A percentile compares a stretch with the other conserved stretches of the same genome.
These are phyloP conservation scores for Acanthopagrus latus DNA, from an alignment of 2,797 vertebrate species.

Conservation along the genomic window DNA sequence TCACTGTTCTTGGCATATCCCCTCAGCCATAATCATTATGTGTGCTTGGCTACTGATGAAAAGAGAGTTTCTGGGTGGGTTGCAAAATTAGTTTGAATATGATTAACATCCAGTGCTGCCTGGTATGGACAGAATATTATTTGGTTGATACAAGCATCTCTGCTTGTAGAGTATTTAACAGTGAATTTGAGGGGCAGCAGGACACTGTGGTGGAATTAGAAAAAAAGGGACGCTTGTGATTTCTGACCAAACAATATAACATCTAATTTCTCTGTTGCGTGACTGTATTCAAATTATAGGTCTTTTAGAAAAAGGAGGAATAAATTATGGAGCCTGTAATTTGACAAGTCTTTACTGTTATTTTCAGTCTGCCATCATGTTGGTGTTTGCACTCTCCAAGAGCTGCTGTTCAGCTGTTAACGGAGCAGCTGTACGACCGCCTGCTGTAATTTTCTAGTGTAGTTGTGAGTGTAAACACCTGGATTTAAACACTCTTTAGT, in stretches of 20 bases:
- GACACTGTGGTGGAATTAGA: background rate
- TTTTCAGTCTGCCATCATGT: slow-evolving; percentile 2
- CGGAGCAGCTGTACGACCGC: background rate
- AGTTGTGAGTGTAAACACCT: slow-evolving; percentile 15
- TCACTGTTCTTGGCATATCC: slow-evolving; percentile 22
- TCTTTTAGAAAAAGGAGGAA: slow-evolving; percentile 22
- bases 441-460: background rate
- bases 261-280: background rate
- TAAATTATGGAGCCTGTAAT: slow-evolving; percentile 11
- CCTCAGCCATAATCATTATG: slow-evolving; percentile 35
- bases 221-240: background rate
- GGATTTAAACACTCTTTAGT: slow-evolving; percentile 1
- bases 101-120: slow-evolving; percentile 17
- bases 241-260: background rate
- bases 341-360: slow-evolving; percentile 1
- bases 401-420: background rate
- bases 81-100: slow-evolving; percentile 13
- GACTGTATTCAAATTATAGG: slow-evolving; percentile 26
- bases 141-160: background rate
- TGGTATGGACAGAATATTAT: slow-evolving; percentile 9
- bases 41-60: slow-evolving; percentile 44
- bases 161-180: background rate
- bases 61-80: slow-evolving; percentile 24
- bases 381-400: slow-evolving; percentile 2
- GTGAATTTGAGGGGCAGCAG: background rate